These are phyloP conservation scores for Carassius gibelio DNA, from an alignment of 2,113 vertebrate genomes.

Conservation along the genomic window DNA sequence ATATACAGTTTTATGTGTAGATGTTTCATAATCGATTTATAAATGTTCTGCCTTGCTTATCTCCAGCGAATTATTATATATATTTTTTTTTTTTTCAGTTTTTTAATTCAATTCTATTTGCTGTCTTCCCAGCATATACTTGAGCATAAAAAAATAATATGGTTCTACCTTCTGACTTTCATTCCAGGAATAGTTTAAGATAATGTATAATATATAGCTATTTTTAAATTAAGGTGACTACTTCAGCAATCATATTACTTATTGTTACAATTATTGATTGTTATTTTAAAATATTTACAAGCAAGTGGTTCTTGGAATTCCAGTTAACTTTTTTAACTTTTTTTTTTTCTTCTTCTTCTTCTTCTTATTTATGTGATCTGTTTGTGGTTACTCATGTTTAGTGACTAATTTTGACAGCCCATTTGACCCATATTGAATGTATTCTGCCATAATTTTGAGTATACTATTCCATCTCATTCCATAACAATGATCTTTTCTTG, in stretches of 20 bases:
- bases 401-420: neutral
- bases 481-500: slow-evolving; percentile 27
- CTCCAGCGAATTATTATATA: no score
- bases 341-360: neutral
- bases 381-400: neutral
- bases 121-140: neutral
- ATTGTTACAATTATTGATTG: neutral
- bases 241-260: neutral
- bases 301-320: neutral
- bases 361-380: neutral
- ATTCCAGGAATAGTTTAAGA: neutral
- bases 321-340: neutral
- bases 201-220: neutral
- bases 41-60: neutral
- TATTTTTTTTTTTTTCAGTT: no score
- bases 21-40: neutral
- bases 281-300: neutral
- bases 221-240: neutral
- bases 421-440: neutral
- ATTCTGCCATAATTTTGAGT: neutral
- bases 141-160: neutral
- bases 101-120: neutral
- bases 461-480: neutral
- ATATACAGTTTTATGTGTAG: neutral
- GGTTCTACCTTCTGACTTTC: neutral